These are phyloP conservation scores for Eudyptes chrysolophus DNA, from an alignment of 2,113 vertebrate genomes.

Conservation along the genomic window DNA sequence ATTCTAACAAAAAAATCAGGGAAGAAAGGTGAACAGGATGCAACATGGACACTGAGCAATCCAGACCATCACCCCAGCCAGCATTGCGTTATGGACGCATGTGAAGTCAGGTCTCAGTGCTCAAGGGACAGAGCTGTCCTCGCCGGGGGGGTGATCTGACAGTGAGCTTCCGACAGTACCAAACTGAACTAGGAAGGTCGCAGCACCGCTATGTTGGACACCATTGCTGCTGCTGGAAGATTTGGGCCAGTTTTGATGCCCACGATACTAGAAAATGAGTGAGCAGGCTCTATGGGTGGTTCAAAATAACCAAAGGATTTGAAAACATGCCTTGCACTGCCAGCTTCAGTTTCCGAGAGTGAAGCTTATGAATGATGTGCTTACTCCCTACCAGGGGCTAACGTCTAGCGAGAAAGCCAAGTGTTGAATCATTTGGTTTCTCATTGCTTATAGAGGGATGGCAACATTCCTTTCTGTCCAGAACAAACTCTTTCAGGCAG, in stretches of 20 bases:
- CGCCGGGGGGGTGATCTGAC: rapidly evolving
- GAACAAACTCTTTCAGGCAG: not conserved
- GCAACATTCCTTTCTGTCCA: not conserved
- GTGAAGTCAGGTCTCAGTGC: not conserved
- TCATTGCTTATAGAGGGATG: not conserved
- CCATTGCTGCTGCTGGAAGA: not conserved
- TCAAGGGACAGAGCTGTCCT: not conserved
- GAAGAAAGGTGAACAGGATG: not conserved
- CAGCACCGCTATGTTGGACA: not conserved
- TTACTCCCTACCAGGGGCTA: not conserved
- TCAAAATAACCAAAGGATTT: not conserved
- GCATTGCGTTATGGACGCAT: rapidly evolving
- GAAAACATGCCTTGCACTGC: not conserved
- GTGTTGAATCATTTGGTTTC: not conserved
- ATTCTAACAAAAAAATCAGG: not conserved
- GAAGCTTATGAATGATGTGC: rapidly evolving
- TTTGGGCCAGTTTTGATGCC: not conserved
- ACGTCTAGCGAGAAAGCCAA: not conserved
- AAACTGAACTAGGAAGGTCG: rapidly evolving
- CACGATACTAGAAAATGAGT: not conserved
- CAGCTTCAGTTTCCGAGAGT: not conserved
- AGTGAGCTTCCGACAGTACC: not conserved
- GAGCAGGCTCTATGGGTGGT: not conserved
- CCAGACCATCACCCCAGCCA: not conserved
- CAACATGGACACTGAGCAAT: not conserved